Percentiles rank a stretch among this genome's conserved stretches.
Evolutionary conservation across 2,888 invertebrate genomes (phyloP).

Genomic region (Ormyrus labotus): DNA sequence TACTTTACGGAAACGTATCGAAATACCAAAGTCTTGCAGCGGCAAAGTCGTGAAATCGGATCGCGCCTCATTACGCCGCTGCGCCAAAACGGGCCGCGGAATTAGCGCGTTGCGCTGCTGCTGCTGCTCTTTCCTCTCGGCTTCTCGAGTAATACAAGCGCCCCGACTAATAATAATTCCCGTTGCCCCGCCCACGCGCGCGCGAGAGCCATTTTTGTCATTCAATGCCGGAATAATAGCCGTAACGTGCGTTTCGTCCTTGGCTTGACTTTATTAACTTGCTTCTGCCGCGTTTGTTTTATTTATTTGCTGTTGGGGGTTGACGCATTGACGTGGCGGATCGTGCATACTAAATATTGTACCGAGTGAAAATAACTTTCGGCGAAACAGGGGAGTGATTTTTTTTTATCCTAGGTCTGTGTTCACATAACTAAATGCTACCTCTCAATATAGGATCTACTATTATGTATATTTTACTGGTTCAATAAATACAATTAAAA

Average conservation of each 20-base stretch:
- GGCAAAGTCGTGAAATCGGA: conserved; percentile 43
- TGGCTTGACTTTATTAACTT: neutral
- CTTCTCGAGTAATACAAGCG: neutral
- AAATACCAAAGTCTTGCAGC: conserved; percentile 39
- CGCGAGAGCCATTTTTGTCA: neutral
- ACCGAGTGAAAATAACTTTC: no score
- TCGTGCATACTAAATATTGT: no score
- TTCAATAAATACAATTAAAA: no score
- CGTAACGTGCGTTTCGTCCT: neutral
- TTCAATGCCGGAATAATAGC: neutral
- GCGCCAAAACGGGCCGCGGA: neutral
- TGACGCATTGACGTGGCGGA: no score
- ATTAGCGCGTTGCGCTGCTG: conserved; percentile 9
- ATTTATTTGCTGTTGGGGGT: no score
- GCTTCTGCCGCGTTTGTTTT: neutral
- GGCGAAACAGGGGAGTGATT: no score
- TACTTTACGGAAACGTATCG: conserved; percentile 49
- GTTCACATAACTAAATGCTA: no score
- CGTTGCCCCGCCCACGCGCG: no score
- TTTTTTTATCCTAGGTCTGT: no score
- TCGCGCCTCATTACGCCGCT: conserved; percentile 40
- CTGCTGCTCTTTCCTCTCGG: neutral
- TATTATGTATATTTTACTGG: no score
- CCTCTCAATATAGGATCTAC: no score
- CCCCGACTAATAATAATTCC: conserved; percentile 17